Evolutionary conservation across 2,113 vertebrate genomes (phyloP), one percentile per base, ranked within the genome.

Genomic region (Epinephelus cyanopodus): DNA sequence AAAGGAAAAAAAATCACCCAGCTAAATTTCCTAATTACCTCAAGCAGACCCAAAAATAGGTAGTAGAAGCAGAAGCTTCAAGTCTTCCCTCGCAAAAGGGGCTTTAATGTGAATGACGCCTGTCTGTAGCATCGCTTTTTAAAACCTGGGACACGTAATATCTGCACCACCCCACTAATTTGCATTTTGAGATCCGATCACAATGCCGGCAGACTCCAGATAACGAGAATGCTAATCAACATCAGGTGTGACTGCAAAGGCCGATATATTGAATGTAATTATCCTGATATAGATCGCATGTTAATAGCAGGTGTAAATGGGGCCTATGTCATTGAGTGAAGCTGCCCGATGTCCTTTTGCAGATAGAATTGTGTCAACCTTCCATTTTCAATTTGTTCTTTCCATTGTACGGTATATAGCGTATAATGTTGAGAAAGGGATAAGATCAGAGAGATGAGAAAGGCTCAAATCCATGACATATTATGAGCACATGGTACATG

Each of bases 141-240:
- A n/a, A 64, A 33, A 50, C 42, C 3, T 50, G 25, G 1, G 45
- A 8, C 58, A 1, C n/a, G 19, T 25, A 56, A 50, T 7, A 5
- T 33, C 23, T 42, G 27, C 37, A 17, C 10, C 15, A 9, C 15
- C 18, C 25, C 6, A 71, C 21, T 18, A 3, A 67, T 82, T 48
- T 79, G 17, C 42, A 82, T 53, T n/a, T 21, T 80, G 47, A 80
- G 48, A 81, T 74, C 6, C 11, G 23, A 76, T 82, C 27, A 76
- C 70, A 70, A 7, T 42, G 37, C 12, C 6, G 11, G 11, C 48
- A 69, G 19, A 67, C 25, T 9, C 15, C 0, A 42, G 63, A 70
- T 79, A 72, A 61, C 7, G 25, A 75, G 56, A 45, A 61, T 27
- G 45, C 71, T 67, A 69, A 48, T 81, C 62, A 69, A 64, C 64